Percentiles rank a stretch among this genome's conserved stretches.
Evolutionary conservation across 2,113 vertebrate genomes (phyloP).

Genomic region (Empidonax alnorum): DNA sequence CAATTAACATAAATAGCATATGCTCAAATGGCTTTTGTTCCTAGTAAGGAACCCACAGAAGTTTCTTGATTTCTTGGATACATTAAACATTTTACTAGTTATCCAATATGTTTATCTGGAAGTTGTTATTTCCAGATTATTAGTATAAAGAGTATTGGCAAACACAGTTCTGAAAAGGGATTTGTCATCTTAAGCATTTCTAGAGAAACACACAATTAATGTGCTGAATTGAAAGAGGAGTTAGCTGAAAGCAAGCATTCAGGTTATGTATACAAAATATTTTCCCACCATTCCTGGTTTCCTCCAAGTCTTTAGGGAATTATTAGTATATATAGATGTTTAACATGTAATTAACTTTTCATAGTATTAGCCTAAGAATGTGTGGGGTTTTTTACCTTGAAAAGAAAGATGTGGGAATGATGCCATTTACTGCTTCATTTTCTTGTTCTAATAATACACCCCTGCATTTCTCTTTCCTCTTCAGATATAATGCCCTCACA

Average conservation of each 20-base stretch:
- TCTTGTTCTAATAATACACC: not conserved
- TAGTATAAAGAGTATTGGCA: not conserved
- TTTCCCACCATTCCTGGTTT: not conserved
- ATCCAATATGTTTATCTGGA: not conserved
- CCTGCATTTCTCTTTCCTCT: not conserved
- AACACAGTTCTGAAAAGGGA: not conserved
- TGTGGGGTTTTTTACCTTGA: not conserved
- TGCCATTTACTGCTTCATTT: not conserved
- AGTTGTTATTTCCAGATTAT: conserved; percentile 2
- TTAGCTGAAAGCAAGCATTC: not conserved
- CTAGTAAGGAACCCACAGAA: not conserved
- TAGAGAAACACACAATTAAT: not conserved
- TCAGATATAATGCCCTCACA: not conserved
- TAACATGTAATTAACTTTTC: not conserved
- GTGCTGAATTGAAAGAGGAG: not conserved
- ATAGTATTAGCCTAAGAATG: not conserved
- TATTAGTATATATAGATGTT: not conserved
- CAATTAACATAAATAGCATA: conserved; percentile 26
- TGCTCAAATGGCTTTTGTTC: conserved; percentile 23
- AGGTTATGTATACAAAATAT: not conserved
- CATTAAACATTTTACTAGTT: not conserved
- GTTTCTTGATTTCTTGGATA: not conserved
- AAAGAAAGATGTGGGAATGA: not conserved
- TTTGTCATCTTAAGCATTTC: not conserved
- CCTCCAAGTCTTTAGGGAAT: not conserved